Conservation (phyloP, 2,797 vertebrate genomes). For the Paramormyrops hopkinsi region DNA sequence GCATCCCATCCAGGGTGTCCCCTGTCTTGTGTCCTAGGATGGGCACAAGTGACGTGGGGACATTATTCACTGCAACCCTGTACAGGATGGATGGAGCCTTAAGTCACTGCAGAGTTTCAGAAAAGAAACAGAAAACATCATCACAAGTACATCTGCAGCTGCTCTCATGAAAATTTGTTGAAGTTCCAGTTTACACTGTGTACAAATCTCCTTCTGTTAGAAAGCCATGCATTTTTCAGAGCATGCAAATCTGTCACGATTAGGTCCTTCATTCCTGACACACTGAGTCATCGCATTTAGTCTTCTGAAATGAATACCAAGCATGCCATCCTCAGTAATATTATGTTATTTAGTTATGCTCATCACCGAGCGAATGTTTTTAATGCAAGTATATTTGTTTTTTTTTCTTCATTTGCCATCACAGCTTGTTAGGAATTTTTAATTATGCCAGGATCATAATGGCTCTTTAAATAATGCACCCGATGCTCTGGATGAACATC, state of each 20-base stretch:
- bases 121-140: background rate
- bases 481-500: background rate
- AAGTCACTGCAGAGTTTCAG: background rate
- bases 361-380: background rate
- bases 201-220: background rate
- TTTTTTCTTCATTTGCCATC: background rate
- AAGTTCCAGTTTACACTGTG: background rate
- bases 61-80: background rate
- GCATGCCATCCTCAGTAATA: background rate
- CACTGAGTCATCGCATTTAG: conserved; percentile 14
- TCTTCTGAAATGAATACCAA: background rate
- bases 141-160: background rate
- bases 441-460: conserved; percentile 3
- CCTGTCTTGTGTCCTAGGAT: background rate
- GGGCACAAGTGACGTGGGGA: background rate
- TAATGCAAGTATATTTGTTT: background rate
- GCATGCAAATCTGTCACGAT: background rate
- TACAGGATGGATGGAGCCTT: background rate
- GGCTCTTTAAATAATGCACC: background rate
- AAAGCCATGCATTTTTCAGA: background rate
- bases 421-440: conserved; percentile 7
- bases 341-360: background rate
- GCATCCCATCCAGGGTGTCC: background rate
- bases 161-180: background rate
- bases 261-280: background rate